These are phyloP conservation scores for Protosalanx chinensis DNA, from an alignment of 2,797 vertebrate genomes.

Conservation along the genomic window DNA sequence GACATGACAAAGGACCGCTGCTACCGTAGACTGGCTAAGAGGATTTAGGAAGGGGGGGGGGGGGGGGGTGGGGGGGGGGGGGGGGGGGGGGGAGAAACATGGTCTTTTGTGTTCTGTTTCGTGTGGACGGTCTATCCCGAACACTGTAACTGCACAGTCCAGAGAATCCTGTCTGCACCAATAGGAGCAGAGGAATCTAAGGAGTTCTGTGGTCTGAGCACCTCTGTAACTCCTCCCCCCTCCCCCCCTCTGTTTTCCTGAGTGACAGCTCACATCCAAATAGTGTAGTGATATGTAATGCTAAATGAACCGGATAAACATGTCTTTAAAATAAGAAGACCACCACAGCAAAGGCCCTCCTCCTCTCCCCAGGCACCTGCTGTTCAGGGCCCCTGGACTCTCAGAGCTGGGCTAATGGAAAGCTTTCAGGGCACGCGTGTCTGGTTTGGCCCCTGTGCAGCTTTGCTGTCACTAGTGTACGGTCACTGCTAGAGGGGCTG, in stretches of 20 bases:
- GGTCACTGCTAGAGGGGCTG: conserved; percentile 65
- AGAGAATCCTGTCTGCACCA: neutral
- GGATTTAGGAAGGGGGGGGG: conserved; percentile 19
- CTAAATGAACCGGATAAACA: conserved; percentile 78
- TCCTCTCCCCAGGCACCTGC: conserved; percentile 58
- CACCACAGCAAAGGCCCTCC: conserved; percentile 22
- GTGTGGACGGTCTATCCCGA: neutral
- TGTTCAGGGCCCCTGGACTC: conserved; percentile 76
- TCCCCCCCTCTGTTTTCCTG: conserved; percentile 39
- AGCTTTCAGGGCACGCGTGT: conserved; percentile 88
- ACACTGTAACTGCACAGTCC: neutral
- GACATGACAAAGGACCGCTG: conserved; percentile 9
- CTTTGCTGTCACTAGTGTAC: conserved; percentile 81
- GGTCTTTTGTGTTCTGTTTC: conserved; percentile 3
- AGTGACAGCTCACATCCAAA: conserved; percentile 62
- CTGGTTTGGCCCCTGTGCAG: conserved; percentile 79
- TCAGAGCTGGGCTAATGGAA: conserved; percentile 87
- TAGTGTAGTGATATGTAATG: conserved; percentile 66
- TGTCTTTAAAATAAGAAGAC: conserved; percentile 71
- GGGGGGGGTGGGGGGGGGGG: conserved; percentile 20
- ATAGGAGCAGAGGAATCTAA: conserved; percentile 20
- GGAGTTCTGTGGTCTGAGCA: neutral
- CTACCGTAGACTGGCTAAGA: conserved; percentile 20
- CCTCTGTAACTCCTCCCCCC: neutral
- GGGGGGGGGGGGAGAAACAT: conserved; percentile 19